Evolutionary conservation across 1,140 invertebrate species (phyloP), one percentile per base, ranked within the genome.

Genomic region (Dufourea novaeangliae): DNA sequence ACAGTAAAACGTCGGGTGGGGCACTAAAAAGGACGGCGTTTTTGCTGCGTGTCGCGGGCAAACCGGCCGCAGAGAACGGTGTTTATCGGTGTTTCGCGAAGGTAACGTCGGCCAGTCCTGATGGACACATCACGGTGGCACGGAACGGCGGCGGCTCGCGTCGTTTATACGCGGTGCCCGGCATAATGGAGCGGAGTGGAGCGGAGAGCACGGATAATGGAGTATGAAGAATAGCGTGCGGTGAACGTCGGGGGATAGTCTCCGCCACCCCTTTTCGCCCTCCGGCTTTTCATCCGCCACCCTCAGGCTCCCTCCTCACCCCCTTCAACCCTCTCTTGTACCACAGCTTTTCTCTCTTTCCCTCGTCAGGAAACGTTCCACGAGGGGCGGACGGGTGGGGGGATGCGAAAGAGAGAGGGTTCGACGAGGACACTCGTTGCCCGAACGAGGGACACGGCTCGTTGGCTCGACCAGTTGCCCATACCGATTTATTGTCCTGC

Each of bases 151-250:
- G 84, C 70, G 66, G 81, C 85, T 86, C 84, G 90, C 87, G 84
- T 87, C 89, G 89, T 91, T 91, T 90, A 91, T 91, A 87, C 90
- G 89, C 86, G 87, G 87, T 91, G 85, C 87, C n/a, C 85, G 84
- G 89, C 85, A 92, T 91, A 92, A 91, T 91, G 90, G 89, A 89
- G 84, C 89, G 86, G 89, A 90, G 89, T 90, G 85, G 88, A 91
- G 88, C 90, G 89, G 90, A 91, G 88, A 91, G 88, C 89, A 88
- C 85, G 85, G 90, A 92, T 91, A 92, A 92, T 92, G 87, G 90
- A 92, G 91, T 92, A 90, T 89, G 88, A 87, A 89, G 88, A 91
- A 91, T 91, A 88, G 89, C 83, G 86, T 86, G 86, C 80, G 86
- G 88, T 86, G 78, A 88, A 88, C 84, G 83, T 79, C 85, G 72